Conservation (phyloP, 2,113 vertebrate genomes). For the Calyptomena viridis region DNA sequence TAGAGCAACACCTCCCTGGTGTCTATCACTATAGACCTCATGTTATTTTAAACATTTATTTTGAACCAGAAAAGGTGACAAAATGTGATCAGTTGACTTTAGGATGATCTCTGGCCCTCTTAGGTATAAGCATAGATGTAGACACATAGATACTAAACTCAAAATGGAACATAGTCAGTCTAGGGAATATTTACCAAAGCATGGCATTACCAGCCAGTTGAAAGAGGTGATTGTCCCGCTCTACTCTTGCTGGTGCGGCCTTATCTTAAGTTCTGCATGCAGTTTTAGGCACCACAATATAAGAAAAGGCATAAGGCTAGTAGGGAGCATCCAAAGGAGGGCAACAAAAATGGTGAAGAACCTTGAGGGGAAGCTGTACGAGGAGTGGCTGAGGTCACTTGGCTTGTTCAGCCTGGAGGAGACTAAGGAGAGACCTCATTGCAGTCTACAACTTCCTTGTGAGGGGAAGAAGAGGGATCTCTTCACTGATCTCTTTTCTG, state of each 20-base stretch:
- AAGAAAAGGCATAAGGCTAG: too few relatives aligned
- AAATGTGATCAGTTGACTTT: neutral
- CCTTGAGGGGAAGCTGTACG: too few relatives aligned
- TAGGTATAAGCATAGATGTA: neutral
- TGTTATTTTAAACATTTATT: neutral
- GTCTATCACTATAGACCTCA: neutral
- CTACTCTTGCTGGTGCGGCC: neutral
- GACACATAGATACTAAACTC: neutral
- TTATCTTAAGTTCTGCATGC: neutral
- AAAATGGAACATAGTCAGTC: neutral
- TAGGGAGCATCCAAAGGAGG: too few relatives aligned
- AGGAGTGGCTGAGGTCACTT: too few relatives aligned
- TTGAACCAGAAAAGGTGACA: neutral
- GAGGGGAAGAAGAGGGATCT: too few relatives aligned
- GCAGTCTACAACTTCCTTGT: too few relatives aligned
- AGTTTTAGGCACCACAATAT: too few relatives aligned
- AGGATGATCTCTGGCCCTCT: neutral
- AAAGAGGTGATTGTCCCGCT: neutral
- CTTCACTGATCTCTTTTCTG: too few relatives aligned
- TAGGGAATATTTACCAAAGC: neutral
- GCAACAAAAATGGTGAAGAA: too few relatives aligned
- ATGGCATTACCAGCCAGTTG: fast-evolving
- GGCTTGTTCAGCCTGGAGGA: too few relatives aligned
- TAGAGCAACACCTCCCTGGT: neutral
- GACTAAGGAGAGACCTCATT: too few relatives aligned